Percentiles rank a stretch among this genome's conserved stretches.
These are phyloP conservation scores for Candoia aspera DNA, from an alignment of 2,113 vertebrate species.

Conservation along the genomic window DNA sequence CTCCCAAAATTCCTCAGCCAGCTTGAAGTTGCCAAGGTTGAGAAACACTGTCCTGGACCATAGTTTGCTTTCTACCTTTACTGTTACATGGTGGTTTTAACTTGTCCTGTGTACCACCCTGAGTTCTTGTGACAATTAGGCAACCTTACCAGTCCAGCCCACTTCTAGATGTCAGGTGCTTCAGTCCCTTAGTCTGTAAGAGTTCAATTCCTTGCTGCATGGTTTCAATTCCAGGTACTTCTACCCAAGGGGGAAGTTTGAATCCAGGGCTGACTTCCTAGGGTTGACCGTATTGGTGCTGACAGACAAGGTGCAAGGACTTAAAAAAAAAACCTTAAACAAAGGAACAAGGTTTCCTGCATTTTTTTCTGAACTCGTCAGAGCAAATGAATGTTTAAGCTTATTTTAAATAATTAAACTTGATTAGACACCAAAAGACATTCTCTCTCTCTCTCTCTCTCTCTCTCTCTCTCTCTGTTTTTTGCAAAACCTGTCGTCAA, in stretches of 20 bases:
- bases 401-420: not conserved
- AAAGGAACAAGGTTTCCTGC: not conserved
- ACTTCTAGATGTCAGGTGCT: not conserved
- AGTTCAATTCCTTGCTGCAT: not conserved
- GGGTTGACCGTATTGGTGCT: too few relatives aligned
- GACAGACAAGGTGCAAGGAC: not conserved
- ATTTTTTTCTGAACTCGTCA: not conserved
- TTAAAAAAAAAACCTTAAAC: not conserved
- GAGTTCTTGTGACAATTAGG: not conserved
- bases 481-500: not conserved
- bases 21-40: too few relatives aligned
- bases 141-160: not conserved
- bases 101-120: not conserved
- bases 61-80: not conserved
- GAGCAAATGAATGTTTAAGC: not conserved
- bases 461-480: too few relatives aligned
- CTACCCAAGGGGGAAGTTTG: not conserved
- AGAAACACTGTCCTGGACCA: not conserved
- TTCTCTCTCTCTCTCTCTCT: not conserved
- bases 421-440: slow-evolving; percentile 3
- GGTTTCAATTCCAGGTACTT: not conserved
- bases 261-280: not conserved
- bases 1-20: too few relatives aligned
- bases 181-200: not conserved
- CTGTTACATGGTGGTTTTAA: not conserved